Evolutionary conservation across 2,797 vertebrate species (phyloP).

Genomic region (Rallus crepitans): DNA sequence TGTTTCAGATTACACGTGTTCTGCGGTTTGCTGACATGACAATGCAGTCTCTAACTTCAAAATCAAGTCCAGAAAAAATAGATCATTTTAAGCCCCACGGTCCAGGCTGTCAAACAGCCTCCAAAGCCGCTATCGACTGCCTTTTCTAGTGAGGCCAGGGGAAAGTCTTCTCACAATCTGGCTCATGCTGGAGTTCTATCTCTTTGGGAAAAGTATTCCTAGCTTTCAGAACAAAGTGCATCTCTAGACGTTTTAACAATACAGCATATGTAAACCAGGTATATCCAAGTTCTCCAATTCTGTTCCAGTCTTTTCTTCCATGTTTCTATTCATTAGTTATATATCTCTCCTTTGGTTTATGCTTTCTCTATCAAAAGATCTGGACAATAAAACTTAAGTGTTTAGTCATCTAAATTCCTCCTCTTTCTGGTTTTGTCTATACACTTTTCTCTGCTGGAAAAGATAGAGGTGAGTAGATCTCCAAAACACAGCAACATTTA

Average conservation of each 20-base stretch:
- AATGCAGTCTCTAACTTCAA: neutral
- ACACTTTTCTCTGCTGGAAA: neutral
- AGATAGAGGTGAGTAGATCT: neutral
- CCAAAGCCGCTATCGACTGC: neutral
- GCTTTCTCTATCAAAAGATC: neutral
- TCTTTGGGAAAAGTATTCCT: neutral
- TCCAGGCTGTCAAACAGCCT: slow-evolving; percentile 25
- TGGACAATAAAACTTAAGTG: neutral
- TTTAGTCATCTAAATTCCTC: neutral
- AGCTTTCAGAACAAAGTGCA: neutral
- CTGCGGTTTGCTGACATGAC: neutral
- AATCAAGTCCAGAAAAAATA: slow-evolving; percentile 33
- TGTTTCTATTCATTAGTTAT: neutral
- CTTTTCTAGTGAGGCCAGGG: neutral
- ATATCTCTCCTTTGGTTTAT: neutral
- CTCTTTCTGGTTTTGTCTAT: neutral
- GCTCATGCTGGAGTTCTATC: neutral
- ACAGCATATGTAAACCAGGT: neutral
- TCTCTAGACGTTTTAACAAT: neutral
- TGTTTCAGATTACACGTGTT: neutral
- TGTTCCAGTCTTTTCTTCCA: neutral
- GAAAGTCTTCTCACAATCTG: neutral
- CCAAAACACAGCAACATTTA: neutral
- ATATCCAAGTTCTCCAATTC: neutral
- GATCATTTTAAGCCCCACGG: neutral